phyloP scores from a whole-genome alignment of 2,113 vertebrate species.

The Clupea harengus region DNA sequence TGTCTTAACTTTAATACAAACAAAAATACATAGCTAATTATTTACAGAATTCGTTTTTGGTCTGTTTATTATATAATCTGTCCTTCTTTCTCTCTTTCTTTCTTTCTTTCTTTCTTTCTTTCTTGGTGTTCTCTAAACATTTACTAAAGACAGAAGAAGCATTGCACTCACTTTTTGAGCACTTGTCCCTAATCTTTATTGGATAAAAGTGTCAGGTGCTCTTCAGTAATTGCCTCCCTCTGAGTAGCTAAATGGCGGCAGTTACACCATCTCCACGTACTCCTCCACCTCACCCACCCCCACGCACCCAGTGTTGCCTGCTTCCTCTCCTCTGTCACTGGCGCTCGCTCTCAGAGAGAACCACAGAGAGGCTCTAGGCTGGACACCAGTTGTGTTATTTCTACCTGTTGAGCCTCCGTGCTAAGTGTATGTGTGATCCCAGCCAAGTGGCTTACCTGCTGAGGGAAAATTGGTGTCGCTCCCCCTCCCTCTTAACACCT shows the following conservation, averaged over 20 bases:
- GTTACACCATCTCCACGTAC: background rate
- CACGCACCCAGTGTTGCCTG: background rate
- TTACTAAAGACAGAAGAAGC: no score
- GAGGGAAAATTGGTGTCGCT: background rate
- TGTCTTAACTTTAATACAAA: background rate
- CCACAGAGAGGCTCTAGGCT: background rate
- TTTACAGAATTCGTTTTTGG: background rate
- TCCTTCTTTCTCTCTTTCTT: background rate
- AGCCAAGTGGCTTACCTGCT: background rate
- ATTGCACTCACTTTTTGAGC: background rate
- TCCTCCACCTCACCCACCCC: background rate
- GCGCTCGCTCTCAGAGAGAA: background rate
- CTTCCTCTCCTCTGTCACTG: background rate
- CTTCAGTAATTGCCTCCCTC: background rate
- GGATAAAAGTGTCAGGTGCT: background rate
- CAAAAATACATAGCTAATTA: background rate
- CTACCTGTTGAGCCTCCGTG: background rate
- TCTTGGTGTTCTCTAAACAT: background rate
- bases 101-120: conserved; percentile 1
- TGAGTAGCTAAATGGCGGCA: background rate
- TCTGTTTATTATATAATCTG: background rate
- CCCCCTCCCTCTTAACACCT: background rate
- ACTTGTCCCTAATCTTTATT: background rate
- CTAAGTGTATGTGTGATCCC: background rate
- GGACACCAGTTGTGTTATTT: background rate